Base-by-base conservation (phyloP, 2,797 vertebrate genomes). In the Enteromius fasciolatus region DNA sequence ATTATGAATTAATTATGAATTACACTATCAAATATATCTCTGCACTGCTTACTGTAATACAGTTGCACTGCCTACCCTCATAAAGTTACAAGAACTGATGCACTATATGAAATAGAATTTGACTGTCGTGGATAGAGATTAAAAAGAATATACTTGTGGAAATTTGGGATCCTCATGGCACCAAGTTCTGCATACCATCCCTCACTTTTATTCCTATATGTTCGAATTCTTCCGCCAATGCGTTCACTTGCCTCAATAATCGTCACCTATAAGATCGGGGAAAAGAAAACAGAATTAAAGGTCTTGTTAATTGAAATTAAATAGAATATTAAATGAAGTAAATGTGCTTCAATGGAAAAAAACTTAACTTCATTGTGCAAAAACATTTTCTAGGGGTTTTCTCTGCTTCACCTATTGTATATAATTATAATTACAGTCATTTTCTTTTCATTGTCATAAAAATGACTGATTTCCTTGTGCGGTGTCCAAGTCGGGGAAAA, bases 121-220 rank as follows among this genome's bases (percentile, higher is more conserved):
- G 23, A 64, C 10, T 5, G n/a, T 63, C 25, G n/a, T 9, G 1
- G 7, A 50, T n/a, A n/a, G 17, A 18, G 2, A 50, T 36, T 17
- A 14, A 44, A 68, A 17, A 23, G 33, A 54, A 89, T 94, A 93
- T 85, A 96, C 96, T 89, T 92, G 85, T 97, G 95, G 3, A 95
- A 95, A 84, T 57, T 92, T 73, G 96, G 95, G 87, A 97, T 96
- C 85, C 96, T 94, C 96, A 97, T 97, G 73, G 96, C 94, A 0
- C 96, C 96, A 57, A 96, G 50, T 70, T 97, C 96, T 79, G 93
- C 95, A 25, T 93, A 95, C 95, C 96, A 96, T 85, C 94, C 94
- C 0, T 94, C 95, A 77, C 18, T 90, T n/a, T 9, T 87, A 81
- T 95, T 90, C 86, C 95, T 94, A 88, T 93, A 93, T 1, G 96